Conservation (phyloP, 53 echinoderm and acorn worm genomes). For the Apostichopus leukothele region DNA sequence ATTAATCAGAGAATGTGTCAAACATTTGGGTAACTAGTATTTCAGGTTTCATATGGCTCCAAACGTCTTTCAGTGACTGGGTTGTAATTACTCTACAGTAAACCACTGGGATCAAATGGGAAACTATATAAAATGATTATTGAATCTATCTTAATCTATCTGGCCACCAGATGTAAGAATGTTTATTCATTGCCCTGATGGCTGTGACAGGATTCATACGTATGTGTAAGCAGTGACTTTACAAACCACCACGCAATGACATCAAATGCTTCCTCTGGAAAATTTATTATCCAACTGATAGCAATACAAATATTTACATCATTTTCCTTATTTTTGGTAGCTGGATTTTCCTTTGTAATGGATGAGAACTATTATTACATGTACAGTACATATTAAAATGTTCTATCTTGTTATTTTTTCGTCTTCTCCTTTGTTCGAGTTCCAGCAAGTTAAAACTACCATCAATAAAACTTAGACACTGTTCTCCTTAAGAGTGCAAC, state of each 20-base stretch:
- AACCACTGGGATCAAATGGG: neutral
- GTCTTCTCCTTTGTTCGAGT: neutral
- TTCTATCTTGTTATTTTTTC: neutral
- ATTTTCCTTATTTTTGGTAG: conserved; percentile 20
- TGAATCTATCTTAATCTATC: neutral
- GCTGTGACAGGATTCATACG: too few relatives aligned
- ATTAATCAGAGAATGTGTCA: neutral
- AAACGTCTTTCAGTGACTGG: conserved; percentile 2
- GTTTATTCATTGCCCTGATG: neutral
- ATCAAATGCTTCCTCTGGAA: neutral
- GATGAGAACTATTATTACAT: neutral
- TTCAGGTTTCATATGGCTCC: neutral
- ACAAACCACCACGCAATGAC: too few relatives aligned
- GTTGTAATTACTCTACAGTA: neutral
- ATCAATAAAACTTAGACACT: too few relatives aligned
- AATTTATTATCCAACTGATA: neutral
- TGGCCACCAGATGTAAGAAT: neutral
- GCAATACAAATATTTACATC: conserved; percentile 26
- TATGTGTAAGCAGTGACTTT: too few relatives aligned
- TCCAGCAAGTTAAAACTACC: neutral
- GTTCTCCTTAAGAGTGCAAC: too few relatives aligned
- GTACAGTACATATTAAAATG: neutral
- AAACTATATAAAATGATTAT: neutral
- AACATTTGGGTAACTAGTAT: neutral
- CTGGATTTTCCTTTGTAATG: neutral